Evolutionary conservation across 2,888 invertebrate species (phyloP).

Genomic region (Rhopalosiphum nymphaeae): DNA sequence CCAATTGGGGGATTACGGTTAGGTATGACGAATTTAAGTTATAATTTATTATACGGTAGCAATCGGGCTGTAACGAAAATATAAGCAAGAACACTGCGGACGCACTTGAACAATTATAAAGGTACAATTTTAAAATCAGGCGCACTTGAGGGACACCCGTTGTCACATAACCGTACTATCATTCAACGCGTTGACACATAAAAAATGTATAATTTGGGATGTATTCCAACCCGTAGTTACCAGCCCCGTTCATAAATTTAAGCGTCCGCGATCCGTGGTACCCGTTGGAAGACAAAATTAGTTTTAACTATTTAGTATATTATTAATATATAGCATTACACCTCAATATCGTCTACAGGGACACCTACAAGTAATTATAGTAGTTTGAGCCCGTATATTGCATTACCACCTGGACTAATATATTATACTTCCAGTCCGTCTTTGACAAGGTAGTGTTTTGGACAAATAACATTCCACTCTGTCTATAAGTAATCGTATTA

Average conservation of each 20-base stretch:
- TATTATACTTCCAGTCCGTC: background rate
- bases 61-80: background rate
- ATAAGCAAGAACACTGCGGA: background rate
- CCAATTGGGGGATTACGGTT: no score
- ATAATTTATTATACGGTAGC: background rate
- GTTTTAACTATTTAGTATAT: background rate
- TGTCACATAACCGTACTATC: background rate
- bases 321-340: background rate
- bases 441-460: background rate
- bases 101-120: background rate
- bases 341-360: background rate
- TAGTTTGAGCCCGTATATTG: background rate
- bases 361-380: background rate
- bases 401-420: background rate
- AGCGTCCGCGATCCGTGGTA: background rate
- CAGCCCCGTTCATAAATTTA: background rate
- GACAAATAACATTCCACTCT: background rate
- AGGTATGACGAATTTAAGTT: background rate
- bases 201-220: background rate
- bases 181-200: background rate
- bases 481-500: background rate
- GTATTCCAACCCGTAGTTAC: background rate
- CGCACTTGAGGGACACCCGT: background rate
- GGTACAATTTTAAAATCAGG: background rate
- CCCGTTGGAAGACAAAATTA: background rate